Conservation (phyloP, 2,113 vertebrate genomes). For the Chaenogobius annularis region DNA sequence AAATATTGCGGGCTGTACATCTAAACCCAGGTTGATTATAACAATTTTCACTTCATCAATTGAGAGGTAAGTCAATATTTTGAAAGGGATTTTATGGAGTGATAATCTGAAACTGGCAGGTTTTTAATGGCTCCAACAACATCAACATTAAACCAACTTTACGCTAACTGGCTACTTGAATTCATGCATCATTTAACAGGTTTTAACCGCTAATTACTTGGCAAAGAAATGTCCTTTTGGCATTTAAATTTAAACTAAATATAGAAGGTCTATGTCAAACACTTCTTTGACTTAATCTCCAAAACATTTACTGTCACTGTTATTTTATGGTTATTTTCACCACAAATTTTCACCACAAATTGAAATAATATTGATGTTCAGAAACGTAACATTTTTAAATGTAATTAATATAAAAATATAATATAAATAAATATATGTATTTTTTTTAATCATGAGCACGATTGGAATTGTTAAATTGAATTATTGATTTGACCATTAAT, state of each 20-base stretch:
- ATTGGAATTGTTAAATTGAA: too few relatives aligned
- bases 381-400: too few relatives aligned
- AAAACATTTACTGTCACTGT: too few relatives aligned
- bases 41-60: not conserved
- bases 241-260: not conserved
- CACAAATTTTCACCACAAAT: too few relatives aligned
- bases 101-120: not conserved
- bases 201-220: not conserved
- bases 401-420: too few relatives aligned
- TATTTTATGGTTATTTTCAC: too few relatives aligned
- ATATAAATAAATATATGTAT: too few relatives aligned
- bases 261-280: too few relatives aligned
- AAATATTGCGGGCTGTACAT: not conserved
- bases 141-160: not conserved
- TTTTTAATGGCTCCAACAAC: not conserved
- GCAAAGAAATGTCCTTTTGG: not conserved
- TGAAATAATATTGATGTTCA: too few relatives aligned
- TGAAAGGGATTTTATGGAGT: not conserved
- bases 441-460: too few relatives aligned
- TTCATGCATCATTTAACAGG: not conserved
- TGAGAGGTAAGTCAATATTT: not conserved
- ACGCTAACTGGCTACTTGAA: not conserved
- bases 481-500: too few relatives aligned
- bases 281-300: too few relatives aligned
- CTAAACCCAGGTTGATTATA: not conserved